Evolutionary conservation across 2,797 vertebrate genomes (phyloP).

Genomic region (Rhinichthys osculus): DNA sequence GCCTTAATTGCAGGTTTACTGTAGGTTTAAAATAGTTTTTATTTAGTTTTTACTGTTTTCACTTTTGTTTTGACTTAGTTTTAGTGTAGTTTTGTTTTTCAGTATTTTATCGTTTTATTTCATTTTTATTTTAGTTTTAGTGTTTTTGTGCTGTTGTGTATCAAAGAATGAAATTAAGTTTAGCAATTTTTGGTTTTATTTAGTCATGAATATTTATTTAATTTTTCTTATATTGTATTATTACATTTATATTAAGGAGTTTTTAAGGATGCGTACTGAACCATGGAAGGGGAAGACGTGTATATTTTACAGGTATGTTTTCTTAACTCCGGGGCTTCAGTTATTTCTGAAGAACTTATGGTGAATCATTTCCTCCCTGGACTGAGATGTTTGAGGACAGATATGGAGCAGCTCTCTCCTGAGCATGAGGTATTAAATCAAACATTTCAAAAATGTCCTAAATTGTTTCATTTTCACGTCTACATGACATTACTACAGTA

Average conservation of each 20-base stretch:
- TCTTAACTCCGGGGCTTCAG: conserved; percentile 79
- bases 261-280: not conserved
- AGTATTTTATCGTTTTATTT: not conserved
- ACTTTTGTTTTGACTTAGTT: not conserved
- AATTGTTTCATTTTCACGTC: not conserved
- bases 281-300: not conserved
- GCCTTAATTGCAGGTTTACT: not conserved
- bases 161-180: not conserved
- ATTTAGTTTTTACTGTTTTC: not conserved
- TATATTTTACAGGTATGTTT: conserved; percentile 22
- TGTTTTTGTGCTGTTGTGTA: not conserved
- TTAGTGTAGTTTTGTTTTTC: not conserved
- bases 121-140: not conserved
- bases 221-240: not conserved
- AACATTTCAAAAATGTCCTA: not conserved
- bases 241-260: not conserved
- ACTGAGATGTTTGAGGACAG: conserved; percentile 91
- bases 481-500: not conserved
- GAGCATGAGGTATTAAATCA: conserved; percentile 89
- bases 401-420: conserved; percentile 98
- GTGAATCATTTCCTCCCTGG: conserved; percentile 97
- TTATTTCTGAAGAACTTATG: conserved; percentile 99
- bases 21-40: not conserved
- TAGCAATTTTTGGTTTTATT: not conserved
- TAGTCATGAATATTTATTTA: not conserved